Percentiles rank a stretch among this genome's conserved stretches.
phyloP scores from a whole-genome alignment of 2,888 invertebrate species.

The Apamea sordens region DNA sequence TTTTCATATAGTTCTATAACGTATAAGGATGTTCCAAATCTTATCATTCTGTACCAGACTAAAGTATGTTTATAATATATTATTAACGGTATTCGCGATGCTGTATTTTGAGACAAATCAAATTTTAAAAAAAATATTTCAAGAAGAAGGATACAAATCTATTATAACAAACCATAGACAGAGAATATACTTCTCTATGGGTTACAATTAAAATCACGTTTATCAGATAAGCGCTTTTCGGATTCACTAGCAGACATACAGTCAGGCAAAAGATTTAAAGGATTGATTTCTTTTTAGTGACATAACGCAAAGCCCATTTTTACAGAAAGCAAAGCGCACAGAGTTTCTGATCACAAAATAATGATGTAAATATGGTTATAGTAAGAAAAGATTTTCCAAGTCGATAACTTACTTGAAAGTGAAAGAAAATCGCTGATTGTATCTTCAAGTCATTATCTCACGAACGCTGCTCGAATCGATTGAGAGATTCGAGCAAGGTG shows the following conservation, averaged over 20 bases:
- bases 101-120: background rate
- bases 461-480: constrained; percentile 20
- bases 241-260: background rate
- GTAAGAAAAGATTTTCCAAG: constrained; percentile 6
- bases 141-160: background rate
- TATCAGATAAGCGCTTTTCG: background rate
- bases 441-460: constrained; percentile 28
- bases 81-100: background rate
- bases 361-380: background rate
- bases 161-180: background rate
- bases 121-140: background rate
- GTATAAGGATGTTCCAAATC: background rate
- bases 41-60: background rate
- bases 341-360: background rate
- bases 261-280: background rate
- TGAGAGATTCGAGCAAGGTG: constrained; percentile 2
- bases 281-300: background rate
- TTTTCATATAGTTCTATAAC: background rate
- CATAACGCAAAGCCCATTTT: background rate
- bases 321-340: background rate
- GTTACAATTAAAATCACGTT: background rate
- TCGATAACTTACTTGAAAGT: constrained; percentile 11
- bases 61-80: background rate
- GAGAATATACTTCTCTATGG: background rate
- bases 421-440: constrained; percentile 27